Percentiles rank a stretch among this genome's conserved stretches.
phyloP scores from a whole-genome alignment of 2,113 vertebrate genomes.

The Apteryx owenii region DNA sequence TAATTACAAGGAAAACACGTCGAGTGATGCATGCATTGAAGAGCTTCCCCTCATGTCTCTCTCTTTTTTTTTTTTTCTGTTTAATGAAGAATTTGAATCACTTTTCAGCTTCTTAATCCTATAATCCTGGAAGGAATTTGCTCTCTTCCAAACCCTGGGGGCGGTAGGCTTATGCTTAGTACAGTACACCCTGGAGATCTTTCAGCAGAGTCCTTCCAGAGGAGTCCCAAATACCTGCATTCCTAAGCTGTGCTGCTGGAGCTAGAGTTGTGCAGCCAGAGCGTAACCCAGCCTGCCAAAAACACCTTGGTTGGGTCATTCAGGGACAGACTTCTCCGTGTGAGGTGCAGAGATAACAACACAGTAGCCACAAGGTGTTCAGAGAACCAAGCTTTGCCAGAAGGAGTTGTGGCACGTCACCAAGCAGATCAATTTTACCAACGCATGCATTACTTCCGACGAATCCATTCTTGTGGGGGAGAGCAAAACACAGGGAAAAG shows the following conservation, averaged over 20 bases:
- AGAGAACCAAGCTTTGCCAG: not conserved
- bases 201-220: conserved; percentile 37
- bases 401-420: rapidly evolving
- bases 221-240: conserved; percentile 39
- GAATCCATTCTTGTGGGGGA: not conserved
- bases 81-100: conserved; percentile 88
- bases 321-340: not conserved
- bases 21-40: conserved; percentile 73
- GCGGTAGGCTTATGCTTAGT: conserved; percentile 67
- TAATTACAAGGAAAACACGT: conserved; percentile 86
- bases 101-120: conserved; percentile 88
- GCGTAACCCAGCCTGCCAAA: not conserved
- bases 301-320: not conserved
- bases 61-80: conserved; percentile 51
- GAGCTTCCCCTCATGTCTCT: conserved; percentile 74
- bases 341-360: not conserved
- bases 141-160: conserved; percentile 78
- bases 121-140: conserved; percentile 89
- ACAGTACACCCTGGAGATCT: conserved; percentile 69
- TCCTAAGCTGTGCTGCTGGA: not conserved
- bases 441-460: not conserved
- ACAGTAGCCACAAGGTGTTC: not conserved
- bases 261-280: not conserved
- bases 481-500: not conserved
- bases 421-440: not conserved